phyloP scores from a whole-genome alignment of 1,140 invertebrate genomes.

The Procambarus clarkii region DNA sequence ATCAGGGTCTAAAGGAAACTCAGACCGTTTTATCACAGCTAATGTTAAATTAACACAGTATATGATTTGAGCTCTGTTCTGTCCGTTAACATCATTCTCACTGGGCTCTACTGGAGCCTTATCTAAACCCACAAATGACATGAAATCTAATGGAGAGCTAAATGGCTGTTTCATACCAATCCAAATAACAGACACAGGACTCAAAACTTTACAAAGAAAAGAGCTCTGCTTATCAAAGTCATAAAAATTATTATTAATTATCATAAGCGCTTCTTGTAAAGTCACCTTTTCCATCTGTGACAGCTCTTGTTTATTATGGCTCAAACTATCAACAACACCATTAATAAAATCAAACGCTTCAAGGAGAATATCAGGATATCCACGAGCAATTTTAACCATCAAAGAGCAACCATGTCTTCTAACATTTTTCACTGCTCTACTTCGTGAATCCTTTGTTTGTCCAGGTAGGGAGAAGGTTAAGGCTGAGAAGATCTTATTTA shows the following conservation, averaged over 20 bases:
- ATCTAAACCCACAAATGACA: conserved; percentile 86
- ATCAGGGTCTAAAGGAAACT: conserved; percentile 81
- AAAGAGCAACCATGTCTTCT: conserved; percentile 90
- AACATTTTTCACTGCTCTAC: conserved; percentile 88
- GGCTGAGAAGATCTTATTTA: conserved; percentile 91
- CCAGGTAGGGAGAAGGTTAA: conserved; percentile 75
- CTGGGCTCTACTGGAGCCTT: conserved; percentile 81
- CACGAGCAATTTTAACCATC: conserved; percentile 91
- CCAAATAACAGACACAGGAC: conserved; percentile 80
- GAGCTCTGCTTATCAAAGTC: conserved; percentile 89
- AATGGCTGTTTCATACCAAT: conserved; percentile 55
- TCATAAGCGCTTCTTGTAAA: conserved; percentile 83
- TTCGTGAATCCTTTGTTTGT: conserved; percentile 77
- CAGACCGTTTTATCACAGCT: conserved; percentile 90
- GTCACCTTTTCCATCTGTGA: conserved; percentile 87
- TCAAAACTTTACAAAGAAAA: conserved; percentile 88
- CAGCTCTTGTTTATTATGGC: conserved; percentile 83
- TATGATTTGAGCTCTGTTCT: conserved; percentile 80
- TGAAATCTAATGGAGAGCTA: conserved; percentile 78
- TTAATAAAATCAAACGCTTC: conserved; percentile 92
- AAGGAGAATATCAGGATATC: conserved; percentile 88
- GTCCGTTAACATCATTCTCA: conserved; percentile 80
- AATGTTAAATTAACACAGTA: conserved; percentile 85
- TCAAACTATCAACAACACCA: conserved; percentile 82
- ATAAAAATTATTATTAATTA: conserved; percentile 92